Percentiles rank a stretch among this genome's conserved stretches.
Evolutionary conservation across 1,140 invertebrate genomes (phyloP).

Genomic region (Heliothis virescens): DNA sequence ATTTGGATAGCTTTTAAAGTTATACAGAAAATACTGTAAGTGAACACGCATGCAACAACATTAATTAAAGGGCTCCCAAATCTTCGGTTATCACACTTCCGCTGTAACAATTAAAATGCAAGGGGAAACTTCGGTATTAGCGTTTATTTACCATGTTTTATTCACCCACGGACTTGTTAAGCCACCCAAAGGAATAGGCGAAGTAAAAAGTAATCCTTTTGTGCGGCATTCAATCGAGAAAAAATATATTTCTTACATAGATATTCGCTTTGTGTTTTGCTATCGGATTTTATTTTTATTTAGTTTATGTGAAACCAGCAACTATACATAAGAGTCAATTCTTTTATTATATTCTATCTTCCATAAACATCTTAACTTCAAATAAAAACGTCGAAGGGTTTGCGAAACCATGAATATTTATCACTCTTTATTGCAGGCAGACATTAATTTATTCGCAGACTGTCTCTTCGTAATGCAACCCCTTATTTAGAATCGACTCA

Average conservation of each 20-base stretch:
- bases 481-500: constrained; percentile 32
- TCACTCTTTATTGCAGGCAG: neutral
- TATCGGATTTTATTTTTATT: neutral
- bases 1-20: constrained; percentile 61
- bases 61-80: constrained; percentile 83
- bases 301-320: neutral
- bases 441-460: constrained; percentile 27
- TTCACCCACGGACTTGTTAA: constrained; percentile 49
- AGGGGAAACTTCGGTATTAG: constrained; percentile 70
- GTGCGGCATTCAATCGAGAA: constrained; percentile 11
- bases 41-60: constrained; percentile 80
- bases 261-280: constrained; percentile 5
- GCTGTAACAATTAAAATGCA: constrained; percentile 81
- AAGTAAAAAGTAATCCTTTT: constrained; percentile 30
- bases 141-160: constrained; percentile 59
- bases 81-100: constrained; percentile 80
- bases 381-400: neutral
- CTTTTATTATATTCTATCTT: no score
- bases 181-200: constrained; percentile 18
- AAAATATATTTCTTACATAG: neutral
- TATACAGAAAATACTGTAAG: constrained; percentile 70
- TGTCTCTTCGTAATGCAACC: constrained; percentile 25
- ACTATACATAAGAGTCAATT: no score
- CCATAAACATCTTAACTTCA: neutral
- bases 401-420: neutral